Conservation (phyloP, 2,113 vertebrate genomes). For the Gymnorhina tibicen region DNA sequence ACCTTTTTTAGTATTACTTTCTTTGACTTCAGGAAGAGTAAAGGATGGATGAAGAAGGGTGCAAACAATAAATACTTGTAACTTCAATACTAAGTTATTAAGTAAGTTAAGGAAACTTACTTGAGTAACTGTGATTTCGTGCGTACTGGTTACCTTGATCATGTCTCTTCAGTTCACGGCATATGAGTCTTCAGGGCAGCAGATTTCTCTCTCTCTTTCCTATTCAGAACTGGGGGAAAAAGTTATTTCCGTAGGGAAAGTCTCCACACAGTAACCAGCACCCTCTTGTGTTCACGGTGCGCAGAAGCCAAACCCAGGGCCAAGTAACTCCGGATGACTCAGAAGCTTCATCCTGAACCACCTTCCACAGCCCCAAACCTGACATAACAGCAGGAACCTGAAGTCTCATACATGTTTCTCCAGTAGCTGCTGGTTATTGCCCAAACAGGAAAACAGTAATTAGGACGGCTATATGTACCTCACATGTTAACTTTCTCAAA, state of each 20-base stretch:
- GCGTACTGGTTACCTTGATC: not conserved
- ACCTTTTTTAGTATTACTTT: not conserved
- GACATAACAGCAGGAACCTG: not conserved
- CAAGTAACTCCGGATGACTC: rapidly evolving
- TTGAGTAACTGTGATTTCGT: not conserved
- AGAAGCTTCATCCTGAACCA: not conserved
- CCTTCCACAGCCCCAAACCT: not conserved
- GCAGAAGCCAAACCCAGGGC: not conserved
- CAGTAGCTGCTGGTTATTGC: not conserved
- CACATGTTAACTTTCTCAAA: not conserved
- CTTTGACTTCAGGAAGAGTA: not conserved
- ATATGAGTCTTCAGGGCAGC: not conserved
- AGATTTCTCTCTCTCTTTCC: not conserved
- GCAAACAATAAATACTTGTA: not conserved
- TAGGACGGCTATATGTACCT: not conserved
- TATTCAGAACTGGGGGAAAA: not conserved
- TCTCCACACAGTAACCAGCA: not conserved
- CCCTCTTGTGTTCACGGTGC: not conserved
- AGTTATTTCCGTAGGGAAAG: not conserved
- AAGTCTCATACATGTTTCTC: not conserved
- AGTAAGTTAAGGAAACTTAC: not conserved
- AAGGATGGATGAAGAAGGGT: not conserved
- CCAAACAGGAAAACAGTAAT: not conserved
- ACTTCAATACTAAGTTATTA: not conserved
- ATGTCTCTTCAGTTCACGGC: rapidly evolving